Evolutionary conservation across 1,140 invertebrate species (phyloP), one percentile per base, ranked within the genome.

Genomic region (Drosophila pseudoananassae): DNA sequence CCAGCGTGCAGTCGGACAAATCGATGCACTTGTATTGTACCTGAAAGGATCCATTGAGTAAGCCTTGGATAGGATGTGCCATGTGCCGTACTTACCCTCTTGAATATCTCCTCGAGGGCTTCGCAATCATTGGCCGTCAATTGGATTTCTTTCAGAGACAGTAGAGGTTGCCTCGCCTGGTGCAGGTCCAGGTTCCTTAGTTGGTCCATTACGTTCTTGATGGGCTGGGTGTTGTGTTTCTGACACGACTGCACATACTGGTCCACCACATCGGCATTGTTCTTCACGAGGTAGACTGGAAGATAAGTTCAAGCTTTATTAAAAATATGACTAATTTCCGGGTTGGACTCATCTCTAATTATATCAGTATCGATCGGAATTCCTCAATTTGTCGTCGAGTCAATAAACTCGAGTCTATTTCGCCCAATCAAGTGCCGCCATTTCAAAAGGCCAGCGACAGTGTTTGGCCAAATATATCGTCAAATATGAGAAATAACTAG

Each of bases 101-200:
- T 95, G 29, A 97, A 93, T 76, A 97, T 94, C 91, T 96, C 96
- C 91, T 97, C 96, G 43, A 97, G 87, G 51, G 95, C 93, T 92
- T 97, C 96, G 89, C 94, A 95, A 69, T 94, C 93, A 52, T 93
- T 92, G 57, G 93, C 90, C 73, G 94, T 93, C 55, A 96, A 91
- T 63, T 90, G 71, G 45, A 92, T 92, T 27, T 92, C 92, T 79
- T 94, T 93, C 12, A 95, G 92, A 68, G 92, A 92, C 33, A 95
- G 87, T 64, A 93, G 90, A 31, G 93, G 92, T 46, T 92, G 92
- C 29, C 94, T 89, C 25, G 87, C 69, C 57, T 92, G 79, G 23
- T 78, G 76, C 36, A 91, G 56, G 57, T 92, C 83, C 29, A 92
- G 58, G 91, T 94, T 94, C 93, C 95, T 93, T 73, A 97, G 93